Evolutionary conservation across 2,888 invertebrate genomes (phyloP).

Genomic region (Neoscelio sp.): DNA sequence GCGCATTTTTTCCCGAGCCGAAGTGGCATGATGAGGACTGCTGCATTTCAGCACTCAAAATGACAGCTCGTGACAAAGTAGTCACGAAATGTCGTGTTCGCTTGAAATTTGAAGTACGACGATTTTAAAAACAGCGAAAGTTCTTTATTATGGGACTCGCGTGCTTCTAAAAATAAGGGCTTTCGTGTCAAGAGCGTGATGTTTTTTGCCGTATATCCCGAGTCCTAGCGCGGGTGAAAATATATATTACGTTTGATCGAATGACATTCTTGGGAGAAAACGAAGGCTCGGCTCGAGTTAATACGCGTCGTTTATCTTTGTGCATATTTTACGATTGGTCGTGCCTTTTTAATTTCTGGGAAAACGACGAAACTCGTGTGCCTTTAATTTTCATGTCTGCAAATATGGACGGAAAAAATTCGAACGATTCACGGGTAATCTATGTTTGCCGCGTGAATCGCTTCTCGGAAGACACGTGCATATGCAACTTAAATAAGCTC

Average conservation of each 20-base stretch:
- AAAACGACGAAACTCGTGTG: constrained; percentile 6
- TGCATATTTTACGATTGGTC: constrained; percentile 15
- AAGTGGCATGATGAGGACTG: constrained; percentile 45
- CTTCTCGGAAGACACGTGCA: constrained; percentile 40
- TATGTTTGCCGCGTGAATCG: constrained; percentile 29
- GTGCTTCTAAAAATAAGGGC: constrained; percentile 70
- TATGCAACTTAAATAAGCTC: constrained; percentile 47
- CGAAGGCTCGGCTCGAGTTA: constrained; percentile 2
- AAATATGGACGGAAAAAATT: constrained; percentile 34
- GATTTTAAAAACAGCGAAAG: constrained; percentile 70
- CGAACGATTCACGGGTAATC: constrained; percentile 45
- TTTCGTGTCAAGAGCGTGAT: constrained; percentile 63
- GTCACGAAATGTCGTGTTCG: constrained; percentile 70
- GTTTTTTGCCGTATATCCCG: constrained; percentile 30
- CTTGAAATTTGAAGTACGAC: constrained; percentile 73
- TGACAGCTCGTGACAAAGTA: constrained; percentile 65
- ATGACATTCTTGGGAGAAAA: constrained; percentile 1
- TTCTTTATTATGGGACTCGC: constrained; percentile 72
- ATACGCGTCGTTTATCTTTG: constrained; percentile 19
- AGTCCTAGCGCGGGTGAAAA: constrained; percentile 14
- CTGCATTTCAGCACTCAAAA: constrained; percentile 59
- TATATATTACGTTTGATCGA: constrained; percentile 17
- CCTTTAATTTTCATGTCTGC: constrained; percentile 25
- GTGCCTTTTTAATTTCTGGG: constrained; percentile 6
- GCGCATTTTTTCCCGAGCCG: constrained; percentile 39